Conservation (phyloP, 2,888 invertebrate genomes). For the Pediacus dermestoides region DNA sequence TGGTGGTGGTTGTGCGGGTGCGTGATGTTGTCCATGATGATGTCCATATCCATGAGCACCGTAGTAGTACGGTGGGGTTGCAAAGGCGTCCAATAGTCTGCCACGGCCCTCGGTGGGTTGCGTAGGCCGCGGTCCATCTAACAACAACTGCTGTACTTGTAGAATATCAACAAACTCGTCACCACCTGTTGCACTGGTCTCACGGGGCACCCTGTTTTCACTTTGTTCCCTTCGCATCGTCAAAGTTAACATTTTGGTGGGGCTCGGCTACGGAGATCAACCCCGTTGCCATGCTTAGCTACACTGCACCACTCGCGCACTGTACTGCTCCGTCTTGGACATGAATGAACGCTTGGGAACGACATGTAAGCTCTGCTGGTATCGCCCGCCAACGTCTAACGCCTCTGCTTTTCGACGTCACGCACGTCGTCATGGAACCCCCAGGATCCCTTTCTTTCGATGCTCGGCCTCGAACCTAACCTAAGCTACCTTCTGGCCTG, state of each 20-base stretch:
- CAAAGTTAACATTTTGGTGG: conserved; percentile 53
- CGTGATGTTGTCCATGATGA: conserved; percentile 9
- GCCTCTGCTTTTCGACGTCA: conserved; percentile 44
- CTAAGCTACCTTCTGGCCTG: conserved; percentile 18
- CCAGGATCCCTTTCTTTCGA: conserved; percentile 13
- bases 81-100: conserved; percentile 44
- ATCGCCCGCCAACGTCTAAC: conserved; percentile 38
- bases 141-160: conserved; percentile 60
- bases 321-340: conserved; percentile 36
- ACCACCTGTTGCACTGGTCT: conserved; percentile 36
- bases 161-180: conserved; percentile 83
- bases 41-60: conserved; percentile 9
- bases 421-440: conserved; percentile 42
- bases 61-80: conserved; percentile 37
- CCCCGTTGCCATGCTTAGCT: conserved; percentile 6
- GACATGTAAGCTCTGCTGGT: conserved; percentile 1
- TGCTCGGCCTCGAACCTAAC: conserved; percentile 7
- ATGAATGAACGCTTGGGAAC: conserved; percentile 20
- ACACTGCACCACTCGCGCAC: too few relatives aligned
- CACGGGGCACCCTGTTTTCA: conserved; percentile 44
- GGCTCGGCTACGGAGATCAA: not conserved
- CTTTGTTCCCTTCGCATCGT: conserved; percentile 75
- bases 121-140: conserved; percentile 19
- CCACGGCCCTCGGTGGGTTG: conserved; percentile 22
- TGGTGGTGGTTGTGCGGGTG: conserved; percentile 30